Evolutionary conservation across 2,797 vertebrate genomes (phyloP), one percentile per base, ranked within the genome.

Genomic region (Acanthiza pusilla): DNA sequence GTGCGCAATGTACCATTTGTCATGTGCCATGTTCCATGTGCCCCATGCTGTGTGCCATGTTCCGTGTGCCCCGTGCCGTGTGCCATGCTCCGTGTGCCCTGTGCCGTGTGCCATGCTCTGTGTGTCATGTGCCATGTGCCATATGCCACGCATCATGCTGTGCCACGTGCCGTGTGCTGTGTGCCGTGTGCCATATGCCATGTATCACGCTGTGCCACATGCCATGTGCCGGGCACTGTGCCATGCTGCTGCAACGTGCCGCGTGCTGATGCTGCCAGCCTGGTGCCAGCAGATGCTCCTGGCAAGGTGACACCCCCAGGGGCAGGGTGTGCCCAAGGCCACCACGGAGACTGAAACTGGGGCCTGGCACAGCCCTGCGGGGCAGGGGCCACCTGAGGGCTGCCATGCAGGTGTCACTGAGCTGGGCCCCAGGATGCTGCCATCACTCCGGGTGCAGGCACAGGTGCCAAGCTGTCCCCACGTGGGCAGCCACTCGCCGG

Each of bases 1-100:
- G n/a, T n/a, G n/a, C n/a, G n/a, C n/a, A n/a, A n/a, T 1, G 6
- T n/a, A 7, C 18, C 1, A 0, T 8, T 25, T 27, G 7, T 9
- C 27, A 3, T 1, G 18, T 19, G 5, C 25, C 6, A 10, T 11
- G 27, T 43, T 29, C 25, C 10, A 1, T 36, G 38, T 20, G 9
- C 16, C 20, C 1, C 19, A n/a, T 55, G 21, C 30, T 9, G 5
- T 10, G 12, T 12, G 4, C 25, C 10, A 1, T 26, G 36, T 36
- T 29, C 23, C 7, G 19, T 36, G 36, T 10, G 36, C 36, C 8
- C 8, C 10, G 14, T 62, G 22, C 38, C 5, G 0, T 26, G 16
- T 16, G 26, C 29, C 40, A 4, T 3, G 19, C 16, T 21, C n/a
- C 2, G 0, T 10, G 9, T 13, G 36, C 36, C 36, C 36, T 10